Evolutionary conservation across 2,888 invertebrate genomes (phyloP).

Genomic region (Drosophila mayaguana): DNA sequence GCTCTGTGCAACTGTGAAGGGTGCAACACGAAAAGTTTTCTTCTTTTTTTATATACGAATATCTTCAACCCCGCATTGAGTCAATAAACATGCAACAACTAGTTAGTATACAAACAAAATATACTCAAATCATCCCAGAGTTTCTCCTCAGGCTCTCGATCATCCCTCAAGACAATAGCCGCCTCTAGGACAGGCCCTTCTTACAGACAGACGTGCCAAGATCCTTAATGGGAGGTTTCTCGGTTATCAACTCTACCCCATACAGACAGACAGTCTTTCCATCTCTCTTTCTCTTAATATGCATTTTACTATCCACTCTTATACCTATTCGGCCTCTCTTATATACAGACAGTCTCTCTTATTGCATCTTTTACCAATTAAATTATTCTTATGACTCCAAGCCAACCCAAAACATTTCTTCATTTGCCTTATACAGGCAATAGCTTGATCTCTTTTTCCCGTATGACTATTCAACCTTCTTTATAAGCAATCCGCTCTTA

Average conservation of each 20-base stretch:
- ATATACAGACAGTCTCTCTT: background rate
- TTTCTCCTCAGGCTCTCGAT: conserved; percentile 9
- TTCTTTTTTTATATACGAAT: background rate
- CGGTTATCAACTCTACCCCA: conserved; percentile 8
- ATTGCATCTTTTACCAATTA: background rate
- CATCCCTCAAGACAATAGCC: background rate
- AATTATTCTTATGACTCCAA: background rate
- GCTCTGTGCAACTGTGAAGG: conserved; percentile 62
- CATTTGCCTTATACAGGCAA: background rate
- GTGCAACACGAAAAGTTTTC: conserved; percentile 23
- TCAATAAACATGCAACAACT: background rate
- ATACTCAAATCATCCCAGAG: background rate
- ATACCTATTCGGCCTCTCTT: too few relatives aligned
- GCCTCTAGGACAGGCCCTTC: background rate
- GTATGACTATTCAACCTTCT: too few relatives aligned
- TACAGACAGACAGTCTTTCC: background rate
- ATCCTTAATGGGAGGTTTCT: background rate
- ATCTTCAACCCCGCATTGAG: background rate
- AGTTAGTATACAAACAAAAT: background rate
- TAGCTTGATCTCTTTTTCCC: background rate
- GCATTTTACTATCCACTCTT: too few relatives aligned
- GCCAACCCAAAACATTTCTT: background rate
- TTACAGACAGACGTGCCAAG: background rate
- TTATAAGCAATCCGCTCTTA: too few relatives aligned
- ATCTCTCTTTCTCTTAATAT: background rate